phyloP scores from a whole-genome alignment of 2,113 vertebrate species.

The Mastomys natalensis region DNA sequence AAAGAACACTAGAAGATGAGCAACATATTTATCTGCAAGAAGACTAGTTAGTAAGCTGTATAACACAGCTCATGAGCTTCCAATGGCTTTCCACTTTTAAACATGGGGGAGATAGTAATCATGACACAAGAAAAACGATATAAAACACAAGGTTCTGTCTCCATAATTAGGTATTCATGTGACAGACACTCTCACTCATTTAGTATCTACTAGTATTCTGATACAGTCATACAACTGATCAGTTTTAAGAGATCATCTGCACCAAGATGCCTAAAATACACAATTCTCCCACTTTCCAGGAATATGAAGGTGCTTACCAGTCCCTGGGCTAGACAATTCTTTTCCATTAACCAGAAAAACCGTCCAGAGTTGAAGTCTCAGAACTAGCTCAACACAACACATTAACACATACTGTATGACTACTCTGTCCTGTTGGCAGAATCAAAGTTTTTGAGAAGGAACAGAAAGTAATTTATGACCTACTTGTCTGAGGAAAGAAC shows the following conservation, averaged over 20 bases:
- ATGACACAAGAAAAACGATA: not conserved
- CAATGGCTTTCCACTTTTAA: not conserved
- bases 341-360: slow-evolving; percentile 78
- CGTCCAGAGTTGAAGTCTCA: slow-evolving; percentile 81
- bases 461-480: slow-evolving; percentile 24
- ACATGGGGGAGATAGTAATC: not conserved
- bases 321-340: not conserved
- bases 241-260: not conserved
- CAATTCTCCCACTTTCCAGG: not conserved
- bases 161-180: not conserved
- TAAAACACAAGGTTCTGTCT: slow-evolving; percentile 8
- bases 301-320: not conserved
- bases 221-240: not conserved
- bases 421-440: slow-evolving; percentile 69
- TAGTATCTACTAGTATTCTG: not conserved
- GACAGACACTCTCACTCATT: not conserved
- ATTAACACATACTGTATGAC: not conserved
- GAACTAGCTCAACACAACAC: slow-evolving; percentile 70
- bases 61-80: not conserved
- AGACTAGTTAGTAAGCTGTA: not conserved
- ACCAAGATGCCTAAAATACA: slow-evolving; percentile 51
- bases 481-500: not conserved
- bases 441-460: slow-evolving; percentile 63
- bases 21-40: slow-evolving; percentile 47
- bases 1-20: not conserved